Evolutionary conservation across 2,113 vertebrate genomes (phyloP).

Genomic region (Ameiurus melas): DNA sequence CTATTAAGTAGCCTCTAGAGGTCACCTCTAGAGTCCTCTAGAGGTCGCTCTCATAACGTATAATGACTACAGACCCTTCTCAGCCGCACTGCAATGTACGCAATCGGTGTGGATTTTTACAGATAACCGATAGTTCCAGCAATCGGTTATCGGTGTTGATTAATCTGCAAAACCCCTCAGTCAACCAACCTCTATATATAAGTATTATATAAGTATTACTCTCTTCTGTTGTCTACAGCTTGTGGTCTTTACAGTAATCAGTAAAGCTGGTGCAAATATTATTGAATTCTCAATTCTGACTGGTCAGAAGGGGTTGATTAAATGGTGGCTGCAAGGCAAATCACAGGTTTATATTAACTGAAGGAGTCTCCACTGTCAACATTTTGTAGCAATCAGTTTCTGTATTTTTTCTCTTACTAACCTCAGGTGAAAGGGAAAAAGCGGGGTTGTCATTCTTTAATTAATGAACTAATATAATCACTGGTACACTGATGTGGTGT

Average conservation of each 20-base stretch:
- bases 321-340: background rate
- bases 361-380: background rate
- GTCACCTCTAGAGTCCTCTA: no score
- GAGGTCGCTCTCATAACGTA: no score
- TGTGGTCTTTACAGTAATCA: slow-evolving; percentile 11
- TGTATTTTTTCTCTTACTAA: background rate
- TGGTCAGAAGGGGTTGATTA: background rate
- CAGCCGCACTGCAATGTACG: no score
- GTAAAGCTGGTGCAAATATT: background rate
- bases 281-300: background rate
- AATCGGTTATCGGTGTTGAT: no score
- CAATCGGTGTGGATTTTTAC: no score
- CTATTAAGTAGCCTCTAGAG: no score
- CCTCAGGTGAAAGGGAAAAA: background rate
- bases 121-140: no score
- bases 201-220: background rate
- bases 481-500: background rate
- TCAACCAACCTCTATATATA: no score
- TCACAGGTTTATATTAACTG: background rate
- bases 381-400: background rate
- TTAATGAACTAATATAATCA: background rate
- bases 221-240: background rate
- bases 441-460: background rate
- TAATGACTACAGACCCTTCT: no score
- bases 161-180: no score